These are phyloP conservation scores for Cordilura impudica DNA, from an alignment of 2,888 invertebrate genomes.

Conservation along the genomic window DNA sequence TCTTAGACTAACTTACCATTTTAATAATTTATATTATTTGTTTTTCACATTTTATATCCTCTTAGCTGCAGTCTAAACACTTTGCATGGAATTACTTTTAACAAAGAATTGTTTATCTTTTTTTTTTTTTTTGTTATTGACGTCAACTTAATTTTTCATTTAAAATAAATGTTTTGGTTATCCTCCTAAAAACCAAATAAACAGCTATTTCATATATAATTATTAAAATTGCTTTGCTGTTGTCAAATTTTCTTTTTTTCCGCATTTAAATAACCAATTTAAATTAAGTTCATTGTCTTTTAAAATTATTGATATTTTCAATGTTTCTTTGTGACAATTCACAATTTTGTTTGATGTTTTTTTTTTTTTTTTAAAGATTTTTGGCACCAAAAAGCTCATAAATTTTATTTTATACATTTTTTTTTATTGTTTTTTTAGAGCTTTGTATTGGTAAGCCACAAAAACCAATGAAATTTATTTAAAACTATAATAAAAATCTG, in stretches of 20 bases:
- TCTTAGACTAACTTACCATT: no score
- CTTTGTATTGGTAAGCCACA: slow-evolving; percentile 50
- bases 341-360: slow-evolving; percentile 2
- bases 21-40: no score
- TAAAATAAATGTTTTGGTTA: slow-evolving; percentile 59
- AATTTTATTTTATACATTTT: background rate
- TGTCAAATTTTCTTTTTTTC: background rate
- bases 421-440: background rate
- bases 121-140: slow-evolving; percentile 24
- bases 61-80: background rate
- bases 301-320: slow-evolving; percentile 40
- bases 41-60: background rate
- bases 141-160: slow-evolving; percentile 36
- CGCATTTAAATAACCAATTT: slow-evolving; percentile 7
- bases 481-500: background rate
- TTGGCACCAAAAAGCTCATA: slow-evolving; percentile 29
- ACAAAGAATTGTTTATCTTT: background rate
- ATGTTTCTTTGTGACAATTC: background rate
- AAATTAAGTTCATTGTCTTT: slow-evolving; percentile 26
- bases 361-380: background rate
- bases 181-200: slow-evolving; percentile 60
- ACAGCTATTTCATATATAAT: slow-evolving; percentile 47
- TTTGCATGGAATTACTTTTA: background rate
- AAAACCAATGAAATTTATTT: slow-evolving; percentile 33
- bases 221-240: background rate